phyloP scores from a whole-genome alignment of 2,797 vertebrate genomes.

The Sebastes kiyomatsui region DNA sequence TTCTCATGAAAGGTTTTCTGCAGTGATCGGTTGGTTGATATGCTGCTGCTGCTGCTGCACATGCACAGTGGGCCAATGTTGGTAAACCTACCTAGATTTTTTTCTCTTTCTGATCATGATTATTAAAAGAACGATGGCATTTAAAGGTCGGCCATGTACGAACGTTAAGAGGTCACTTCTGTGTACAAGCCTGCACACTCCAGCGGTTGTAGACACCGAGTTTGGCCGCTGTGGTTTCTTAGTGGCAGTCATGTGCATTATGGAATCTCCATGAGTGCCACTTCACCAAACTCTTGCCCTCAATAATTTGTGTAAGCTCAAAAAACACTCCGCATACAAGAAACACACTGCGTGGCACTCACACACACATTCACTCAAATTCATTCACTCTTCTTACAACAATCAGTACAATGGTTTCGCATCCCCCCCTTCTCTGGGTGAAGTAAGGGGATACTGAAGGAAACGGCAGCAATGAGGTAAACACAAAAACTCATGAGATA shows the following conservation, averaged over 20 bases:
- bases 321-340: conserved; percentile 28
- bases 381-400: conserved; percentile 49
- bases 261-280: conserved; percentile 60
- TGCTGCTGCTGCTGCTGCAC: conserved; percentile 47
- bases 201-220: conserved; percentile 39
- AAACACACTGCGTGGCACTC: conserved; percentile 35
- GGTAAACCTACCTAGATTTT: conserved; percentile 33
- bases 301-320: conserved; percentile 41
- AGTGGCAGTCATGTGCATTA: conserved; percentile 59
- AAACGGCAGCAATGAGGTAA: conserved; percentile 77
- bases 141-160: conserved; percentile 51
- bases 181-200: conserved; percentile 54
- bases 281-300: conserved; percentile 42
- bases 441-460: conserved; percentile 49
- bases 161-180: conserved; percentile 68
- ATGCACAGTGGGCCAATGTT: conserved; percentile 61
- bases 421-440: conserved; percentile 18
- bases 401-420: conserved; percentile 62
- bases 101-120: conserved; percentile 35
- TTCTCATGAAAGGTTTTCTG: conserved; percentile 44
- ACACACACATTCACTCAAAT: conserved; percentile 10
- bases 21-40: conserved; percentile 52
- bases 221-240: conserved; percentile 52
- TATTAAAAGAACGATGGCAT: conserved; percentile 33
- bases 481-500: conserved; percentile 80